Evolutionary conservation across 1,140 invertebrate species (phyloP), one percentile per base, ranked within the genome.

Genomic region (Trialeurodes vaporariorum): DNA sequence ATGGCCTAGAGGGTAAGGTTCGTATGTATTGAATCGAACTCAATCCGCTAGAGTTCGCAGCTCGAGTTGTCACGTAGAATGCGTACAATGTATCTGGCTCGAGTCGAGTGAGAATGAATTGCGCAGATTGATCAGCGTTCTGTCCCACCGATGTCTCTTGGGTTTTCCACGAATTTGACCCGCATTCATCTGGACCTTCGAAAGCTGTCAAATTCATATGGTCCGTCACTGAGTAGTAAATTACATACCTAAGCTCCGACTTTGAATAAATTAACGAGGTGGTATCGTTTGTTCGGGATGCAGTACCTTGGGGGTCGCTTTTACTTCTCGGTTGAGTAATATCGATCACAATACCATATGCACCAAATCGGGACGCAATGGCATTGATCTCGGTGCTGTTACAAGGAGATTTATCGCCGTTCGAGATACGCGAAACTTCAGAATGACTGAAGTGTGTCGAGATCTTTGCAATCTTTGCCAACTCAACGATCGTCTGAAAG

Each of bases 351-450:
- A 70, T 61, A 17, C 40, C 64, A 17, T 67, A 26, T 11, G 65
- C 0, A 2, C 27, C 49, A 1, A 59, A 64, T 25, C 59, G 64
- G 22, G 64, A 58, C 2, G 72, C 68, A 0, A 59, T 64, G 2
- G 73, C 70, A 23, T 68, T 63, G 21, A 74, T 61, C 25, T 68
- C 40, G n/a, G 64, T 66, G 5, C 63, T 83, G 83, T 83, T 79
- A 86, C 94, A 96, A 58, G 90, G 86, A 22, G 89, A 88, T 78
- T 91, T 91, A 75, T 96, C 89, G 21, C 96, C 96, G 77, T 98
- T 98, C 17, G 91, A 91, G 71, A 85, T 86, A 0, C 77, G 75
- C 1, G 90, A 89, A 0, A 96, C 90, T 74, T 96, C 93, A 25
- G 68, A 63, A 40, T 70, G 65, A 12, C 61, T 70, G n/a, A 72